Evolutionary conservation across 2,113 vertebrate species (phyloP).

Genomic region (Calypte anna): DNA sequence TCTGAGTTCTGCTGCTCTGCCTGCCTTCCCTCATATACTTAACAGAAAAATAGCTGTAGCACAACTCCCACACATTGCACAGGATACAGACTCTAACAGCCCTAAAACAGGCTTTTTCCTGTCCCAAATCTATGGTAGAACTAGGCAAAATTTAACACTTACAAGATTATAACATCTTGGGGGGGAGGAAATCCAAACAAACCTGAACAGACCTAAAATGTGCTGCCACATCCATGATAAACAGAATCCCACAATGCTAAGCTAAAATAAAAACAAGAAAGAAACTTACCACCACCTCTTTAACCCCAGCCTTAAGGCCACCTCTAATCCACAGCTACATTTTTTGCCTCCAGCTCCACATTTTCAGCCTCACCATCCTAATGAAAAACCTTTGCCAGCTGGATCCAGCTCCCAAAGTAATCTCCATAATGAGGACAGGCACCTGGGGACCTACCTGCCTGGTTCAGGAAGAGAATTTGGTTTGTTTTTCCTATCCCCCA

Average conservation of each 20-base stretch:
- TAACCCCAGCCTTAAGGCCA: neutral
- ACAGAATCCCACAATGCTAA: neutral
- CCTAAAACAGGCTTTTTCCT: constrained; percentile 39
- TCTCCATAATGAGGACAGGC: constrained; percentile 49
- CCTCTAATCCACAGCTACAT: neutral
- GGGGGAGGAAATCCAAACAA: neutral
- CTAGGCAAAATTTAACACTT: constrained; percentile 26
- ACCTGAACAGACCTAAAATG: neutral
- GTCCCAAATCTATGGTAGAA: neutral
- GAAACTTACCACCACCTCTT: neutral
- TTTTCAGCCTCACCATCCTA: constrained; percentile 39
- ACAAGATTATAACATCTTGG: neutral
- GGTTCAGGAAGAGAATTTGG: constrained; percentile 12
- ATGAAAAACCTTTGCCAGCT: constrained; percentile 44
- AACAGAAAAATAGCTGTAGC: constrained; percentile 40
- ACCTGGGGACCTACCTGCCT: constrained; percentile 55
- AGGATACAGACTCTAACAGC: constrained; percentile 23
- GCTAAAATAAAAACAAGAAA: neutral
- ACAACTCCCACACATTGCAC: constrained; percentile 31
- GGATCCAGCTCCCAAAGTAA: constrained; percentile 25
- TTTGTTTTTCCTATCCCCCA: neutral
- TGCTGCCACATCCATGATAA: neutral
- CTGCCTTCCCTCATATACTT: constrained; percentile 32
- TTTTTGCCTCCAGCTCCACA: neutral
- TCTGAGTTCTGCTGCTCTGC: constrained; percentile 29